These are phyloP conservation scores for Microcaecilia unicolor DNA, from an alignment of 2,797 vertebrate species.

Conservation along the genomic window DNA sequence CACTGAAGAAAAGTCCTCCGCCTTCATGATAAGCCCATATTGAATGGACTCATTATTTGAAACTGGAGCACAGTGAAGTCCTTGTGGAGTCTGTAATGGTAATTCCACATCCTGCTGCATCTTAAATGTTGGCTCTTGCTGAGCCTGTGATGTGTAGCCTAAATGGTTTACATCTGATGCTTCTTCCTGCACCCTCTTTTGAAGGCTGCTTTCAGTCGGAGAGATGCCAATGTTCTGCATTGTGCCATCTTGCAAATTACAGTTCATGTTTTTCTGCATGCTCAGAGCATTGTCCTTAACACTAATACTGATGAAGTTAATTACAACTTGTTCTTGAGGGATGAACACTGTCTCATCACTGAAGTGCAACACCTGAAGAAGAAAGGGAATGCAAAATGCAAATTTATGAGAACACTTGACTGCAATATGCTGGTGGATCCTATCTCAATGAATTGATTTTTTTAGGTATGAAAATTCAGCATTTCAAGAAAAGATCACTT, in stretches of 20 bases:
- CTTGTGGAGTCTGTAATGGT: background rate
- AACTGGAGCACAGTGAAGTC: background rate
- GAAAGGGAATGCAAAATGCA: conserved; percentile 21
- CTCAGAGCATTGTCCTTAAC: conserved; percentile 24
- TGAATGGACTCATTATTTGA: background rate
- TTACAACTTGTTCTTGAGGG: conserved; percentile 40
- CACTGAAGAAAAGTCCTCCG: background rate
- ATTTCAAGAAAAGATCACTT: too few relatives aligned
- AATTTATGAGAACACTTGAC: too few relatives aligned
- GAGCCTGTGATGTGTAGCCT: conserved; percentile 3
- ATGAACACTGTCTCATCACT: conserved; percentile 38
- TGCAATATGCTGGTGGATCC: too few relatives aligned
- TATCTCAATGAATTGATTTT: too few relatives aligned
- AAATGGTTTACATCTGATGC: conserved; percentile 2
- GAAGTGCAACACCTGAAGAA: conserved; percentile 44
- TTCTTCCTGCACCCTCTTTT: background rate
- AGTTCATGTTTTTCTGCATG: conserved; percentile 1
- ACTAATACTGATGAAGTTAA: conserved; percentile 39
- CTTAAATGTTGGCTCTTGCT: background rate
- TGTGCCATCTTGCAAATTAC: background rate
- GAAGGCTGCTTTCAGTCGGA: background rate
- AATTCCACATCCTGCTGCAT: background rate
- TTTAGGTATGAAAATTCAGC: too few relatives aligned
- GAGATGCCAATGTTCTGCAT: background rate
- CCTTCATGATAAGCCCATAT: conserved; percentile 34